A percentile compares a stretch with the other conserved stretches of the same genome.
Evolutionary conservation across 2,113 vertebrate genomes (phyloP).

Genomic region (Colinus virginianus): DNA sequence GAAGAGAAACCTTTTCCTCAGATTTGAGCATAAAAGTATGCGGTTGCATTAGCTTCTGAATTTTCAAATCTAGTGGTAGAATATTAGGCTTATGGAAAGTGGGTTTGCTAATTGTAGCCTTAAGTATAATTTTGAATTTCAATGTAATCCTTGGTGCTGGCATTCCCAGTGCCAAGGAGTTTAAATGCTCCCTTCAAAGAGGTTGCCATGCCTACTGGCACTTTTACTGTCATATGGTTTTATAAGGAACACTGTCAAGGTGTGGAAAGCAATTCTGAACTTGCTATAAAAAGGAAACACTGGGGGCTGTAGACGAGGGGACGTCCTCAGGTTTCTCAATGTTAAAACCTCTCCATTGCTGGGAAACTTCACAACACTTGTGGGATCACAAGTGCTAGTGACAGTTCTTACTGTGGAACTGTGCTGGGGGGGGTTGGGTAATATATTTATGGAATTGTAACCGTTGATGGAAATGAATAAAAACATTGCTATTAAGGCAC

Average conservation of each 20-base stretch:
- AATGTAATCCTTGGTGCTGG: slow-evolving; percentile 87
- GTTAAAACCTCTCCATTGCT: slow-evolving; percentile 77
- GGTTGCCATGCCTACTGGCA: slow-evolving; percentile 85
- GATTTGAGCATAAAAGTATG: slow-evolving; percentile 73
- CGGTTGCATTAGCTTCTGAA: slow-evolving; percentile 76
- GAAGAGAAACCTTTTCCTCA: slow-evolving; percentile 66
- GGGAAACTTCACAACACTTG: slow-evolving; percentile 67
- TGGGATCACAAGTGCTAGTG: slow-evolving; percentile 75
- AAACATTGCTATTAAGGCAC: slow-evolving; percentile 61
- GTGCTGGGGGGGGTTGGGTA: background rate
- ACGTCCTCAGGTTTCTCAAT: slow-evolving; percentile 59
- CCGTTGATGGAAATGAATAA: slow-evolving; percentile 47
- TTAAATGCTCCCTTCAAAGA: slow-evolving; percentile 83
- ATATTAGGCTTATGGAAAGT: slow-evolving; percentile 76
- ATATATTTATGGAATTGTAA: background rate
- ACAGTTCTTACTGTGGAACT: slow-evolving; percentile 56
- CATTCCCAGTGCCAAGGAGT: slow-evolving; percentile 80
- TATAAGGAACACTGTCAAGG: slow-evolving; percentile 86
- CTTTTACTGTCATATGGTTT: slow-evolving; percentile 85
- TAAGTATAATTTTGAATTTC: slow-evolving; percentile 80
- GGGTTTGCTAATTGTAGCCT: slow-evolving; percentile 84
- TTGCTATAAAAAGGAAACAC: slow-evolving; percentile 48
- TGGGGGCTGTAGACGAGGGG: slow-evolving; percentile 65
- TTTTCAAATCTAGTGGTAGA: slow-evolving; percentile 72
- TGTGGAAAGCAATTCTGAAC: slow-evolving; percentile 75